Conservation (phyloP, 2,797 vertebrate species). For the Danio aesculapii region DNA sequence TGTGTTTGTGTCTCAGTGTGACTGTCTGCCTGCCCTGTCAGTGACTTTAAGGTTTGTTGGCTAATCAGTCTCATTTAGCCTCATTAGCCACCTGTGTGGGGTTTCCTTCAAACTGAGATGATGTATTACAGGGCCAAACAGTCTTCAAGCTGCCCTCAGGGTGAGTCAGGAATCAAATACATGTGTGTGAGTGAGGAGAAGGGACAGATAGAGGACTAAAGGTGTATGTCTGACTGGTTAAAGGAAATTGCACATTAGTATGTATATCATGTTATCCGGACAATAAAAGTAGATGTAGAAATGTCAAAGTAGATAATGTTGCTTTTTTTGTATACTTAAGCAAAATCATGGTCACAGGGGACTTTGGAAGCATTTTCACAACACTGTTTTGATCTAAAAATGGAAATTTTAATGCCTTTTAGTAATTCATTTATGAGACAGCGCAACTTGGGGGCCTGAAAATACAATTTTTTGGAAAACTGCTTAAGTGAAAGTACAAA, state of each 20-base stretch:
- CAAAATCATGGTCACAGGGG: too few relatives aligned
- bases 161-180: background rate
- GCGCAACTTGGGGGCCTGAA: too few relatives aligned
- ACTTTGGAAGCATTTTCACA: too few relatives aligned
- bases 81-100: slow-evolving; percentile 83
- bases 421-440: too few relatives aligned
- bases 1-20: slow-evolving; percentile 67
- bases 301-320: too few relatives aligned
- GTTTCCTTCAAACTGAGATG: slow-evolving; percentile 78
- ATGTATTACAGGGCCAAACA: slow-evolving; percentile 72
- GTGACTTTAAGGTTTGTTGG: slow-evolving; percentile 76
- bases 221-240: background rate
- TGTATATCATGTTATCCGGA: background rate
- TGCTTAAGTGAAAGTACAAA: too few relatives aligned
- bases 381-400: too few relatives aligned
- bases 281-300: background rate
- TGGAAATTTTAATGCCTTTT: too few relatives aligned
- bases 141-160: slow-evolving; percentile 50
- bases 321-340: too few relatives aligned
- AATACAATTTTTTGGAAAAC: too few relatives aligned
- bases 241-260: background rate
- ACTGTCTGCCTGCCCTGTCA: slow-evolving; percentile 70
- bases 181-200: slow-evolving; percentile 16
- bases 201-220: background rate
- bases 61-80: slow-evolving; percentile 82